Evolutionary conservation across 2,797 vertebrate genomes (phyloP).

Genomic region (Acanthopagrus latus): DNA sequence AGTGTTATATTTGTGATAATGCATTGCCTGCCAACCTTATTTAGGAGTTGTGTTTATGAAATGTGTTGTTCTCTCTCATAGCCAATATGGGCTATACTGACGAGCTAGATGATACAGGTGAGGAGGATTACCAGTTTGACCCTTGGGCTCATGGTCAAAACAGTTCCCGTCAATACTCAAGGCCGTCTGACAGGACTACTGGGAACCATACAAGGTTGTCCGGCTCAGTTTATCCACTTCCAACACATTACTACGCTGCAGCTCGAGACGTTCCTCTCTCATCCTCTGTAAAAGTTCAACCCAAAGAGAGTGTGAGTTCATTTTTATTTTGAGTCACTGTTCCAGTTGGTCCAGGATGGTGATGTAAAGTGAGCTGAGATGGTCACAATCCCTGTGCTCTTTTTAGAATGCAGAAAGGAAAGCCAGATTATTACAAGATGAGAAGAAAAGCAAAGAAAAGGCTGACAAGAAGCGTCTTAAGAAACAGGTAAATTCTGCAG

Average conservation of each 20-base stretch:
- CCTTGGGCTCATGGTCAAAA: neutral
- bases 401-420: conserved; percentile 62
- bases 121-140: conserved; percentile 20
- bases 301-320: conserved; percentile 55
- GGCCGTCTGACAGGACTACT: neutral
- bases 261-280: neutral
- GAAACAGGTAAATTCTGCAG: conserved; percentile 58
- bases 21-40: neutral
- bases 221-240: conserved; percentile 9
- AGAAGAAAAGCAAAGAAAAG: conserved; percentile 62
- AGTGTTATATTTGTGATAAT: neutral
- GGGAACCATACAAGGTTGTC: conserved; percentile 3
- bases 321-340: neutral
- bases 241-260: neutral
- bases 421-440: conserved; percentile 57
- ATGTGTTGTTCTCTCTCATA: neutral
- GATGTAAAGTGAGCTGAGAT: neutral
- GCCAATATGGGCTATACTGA: conserved; percentile 35
- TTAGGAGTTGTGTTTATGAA: neutral
- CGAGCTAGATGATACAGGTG: conserved; percentile 16
- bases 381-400: neutral
- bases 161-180: conserved; percentile 17
- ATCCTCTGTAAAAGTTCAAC: conserved; percentile 5
- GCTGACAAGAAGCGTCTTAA: conserved; percentile 76
- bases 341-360: neutral